Evolutionary conservation across 2,797 vertebrate genomes (phyloP), one percentile per base, ranked within the genome.

Genomic region (Vespertilio murinus): DNA sequence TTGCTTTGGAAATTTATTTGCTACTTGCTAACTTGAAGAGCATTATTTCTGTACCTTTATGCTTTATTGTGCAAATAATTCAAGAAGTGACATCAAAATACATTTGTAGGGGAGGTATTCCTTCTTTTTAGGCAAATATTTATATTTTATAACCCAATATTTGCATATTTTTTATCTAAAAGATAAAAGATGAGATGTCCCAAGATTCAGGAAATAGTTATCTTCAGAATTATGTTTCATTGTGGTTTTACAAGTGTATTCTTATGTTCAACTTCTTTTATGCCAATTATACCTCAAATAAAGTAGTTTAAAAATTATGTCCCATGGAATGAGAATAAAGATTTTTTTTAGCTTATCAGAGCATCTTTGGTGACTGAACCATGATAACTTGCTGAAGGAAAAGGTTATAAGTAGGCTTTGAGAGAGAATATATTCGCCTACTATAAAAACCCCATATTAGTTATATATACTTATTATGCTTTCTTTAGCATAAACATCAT

Each of bases 1-100:
- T 93, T 81, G 30, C 35, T 94, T 94, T 89, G 73, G 49, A 93
- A 92, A 91, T 42, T 79, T 91, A 82, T 70, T 96, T 92, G 82
- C n/a, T 78, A 70, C 75, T 38, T 86, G 11, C 38, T 85, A 88
- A 90, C 42, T 35, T 81, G 25, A 86, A 94, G 23, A 88, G 18
- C 35, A 85, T 78, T 9, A 78, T 93, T 89, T 83, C 42, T 42
- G 5, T 81, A 74, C 20, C 71, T 87, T n/a, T 82, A 28, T 59
- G 33, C 49, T 52, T 65, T 65, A 22, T 75, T 93, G 88, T 20
- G 70, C 14, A 82, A 85, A 64, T 88, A 84, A 69, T 86, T 67
- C 30, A 78, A 91, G 54, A 87, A 81, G n/a, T 74, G 52, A 88
- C 45, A 92, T 54, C 40, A 85, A 47, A 67, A 71, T 78, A 61